Base-by-base conservation (phyloP, 2,797 vertebrate genomes). In the Poeciliopsis turneri region DNA sequence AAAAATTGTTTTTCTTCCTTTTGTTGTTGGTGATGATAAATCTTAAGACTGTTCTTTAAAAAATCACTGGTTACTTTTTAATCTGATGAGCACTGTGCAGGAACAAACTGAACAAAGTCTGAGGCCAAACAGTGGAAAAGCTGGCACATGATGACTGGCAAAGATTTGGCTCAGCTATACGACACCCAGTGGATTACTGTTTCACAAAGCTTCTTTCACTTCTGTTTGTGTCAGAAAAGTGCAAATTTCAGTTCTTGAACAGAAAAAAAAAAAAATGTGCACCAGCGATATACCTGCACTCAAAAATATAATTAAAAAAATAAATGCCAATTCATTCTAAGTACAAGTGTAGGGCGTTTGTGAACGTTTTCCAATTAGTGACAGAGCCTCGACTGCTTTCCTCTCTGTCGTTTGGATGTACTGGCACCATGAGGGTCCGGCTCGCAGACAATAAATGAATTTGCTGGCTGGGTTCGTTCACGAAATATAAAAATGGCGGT, bases 351-450 rank as follows among this genome's bases (percentile, higher is more conserved):
- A 83, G 74, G 76, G 87, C 71, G 80, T 89, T 59, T 28, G 25
- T 45, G 10, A 36, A 75, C 74, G 70, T 85, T 78, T 64, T 85
- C 86, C 73, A 77, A 75, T 51, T 20, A 55, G 25, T 80, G 84
- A 83, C 72, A 75, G 76, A 87, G 80, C 86, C 76, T 78, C 74
- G 59, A 86, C 84, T 83, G 86, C 83, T 73, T 87, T 85, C 88
- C 78, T 83, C 49, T 70, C 74, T 43, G 36, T 28, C 59, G 23
- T 84, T 30, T 25, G 39, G 69, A 78, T 77, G 83, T 87, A 80
- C 88, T 87, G 87, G 78, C 85, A 51, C 51, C 1, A 87, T 80
- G 87, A 76, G 76, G 78, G 69, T 87, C 77, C 81, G 15, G 68
- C 64, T 82, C 13, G 57, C 68, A 71, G 79, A 85, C 55, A 76